Evolutionary conservation across 2,797 vertebrate genomes (phyloP), one percentile per base, ranked within the genome.

Genomic region (Malurus leucopterus): DNA sequence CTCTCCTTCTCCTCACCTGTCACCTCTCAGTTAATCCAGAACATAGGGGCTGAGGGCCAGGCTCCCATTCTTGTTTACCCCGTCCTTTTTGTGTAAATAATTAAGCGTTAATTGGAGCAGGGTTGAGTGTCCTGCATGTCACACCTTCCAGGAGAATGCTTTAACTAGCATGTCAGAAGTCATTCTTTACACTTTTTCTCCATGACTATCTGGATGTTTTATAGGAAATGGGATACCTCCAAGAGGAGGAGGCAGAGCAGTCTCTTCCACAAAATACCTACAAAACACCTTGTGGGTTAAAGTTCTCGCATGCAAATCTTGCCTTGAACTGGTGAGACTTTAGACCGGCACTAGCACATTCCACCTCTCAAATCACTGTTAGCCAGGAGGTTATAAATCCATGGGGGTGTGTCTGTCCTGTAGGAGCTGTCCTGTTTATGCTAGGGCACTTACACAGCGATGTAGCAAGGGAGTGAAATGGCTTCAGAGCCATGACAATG

Each of bases 81-180:
- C 47, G 44, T 74, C 38, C 23, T 82, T 71, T 79, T 64, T 54
- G 41, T 67, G 38, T 73, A 92, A 93, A 91, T 70, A 93, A 75
- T 88, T 76, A 88, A 88, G 21, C 62, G 77, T 64, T 85, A 91
- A 92, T 69, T 92, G 62, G 62, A 90, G 43, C 51, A 74, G 40
- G 19, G n/a, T 27, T 93, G 81, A 86, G 27, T 85, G 88, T 78
- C 55, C 59, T 82, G 76, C 4, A 2, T 26, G 85, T 93, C 93
- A 92, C 92, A 69, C 88, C 88, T 93, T 65, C n/a, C 65, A 91
- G 72, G 69, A 90, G 91, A 94, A 91, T 86, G 62, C 74, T 86
- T 91, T 94, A 88, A 94, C 64, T 75, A 85, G 74, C 75, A 63
- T 71, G 62, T 74, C 75, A 71, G 51, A 36, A 86, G 50, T 92